These are phyloP conservation scores for Pachyrhynchus sulphureomaculatus DNA, from an alignment of 1,140 invertebrate genomes.

Conservation along the genomic window DNA sequence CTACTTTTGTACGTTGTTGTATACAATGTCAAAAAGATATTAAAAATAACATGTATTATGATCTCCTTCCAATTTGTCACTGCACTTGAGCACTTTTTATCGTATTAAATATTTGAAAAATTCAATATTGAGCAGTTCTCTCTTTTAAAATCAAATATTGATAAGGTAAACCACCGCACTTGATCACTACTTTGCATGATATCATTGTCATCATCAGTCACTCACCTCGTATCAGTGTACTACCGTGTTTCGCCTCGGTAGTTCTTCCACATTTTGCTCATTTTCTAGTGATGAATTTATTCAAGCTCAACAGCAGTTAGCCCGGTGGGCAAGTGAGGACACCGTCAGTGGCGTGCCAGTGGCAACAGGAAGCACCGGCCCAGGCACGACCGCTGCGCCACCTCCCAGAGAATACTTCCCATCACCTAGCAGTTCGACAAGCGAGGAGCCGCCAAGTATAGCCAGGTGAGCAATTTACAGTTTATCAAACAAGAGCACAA, in stretches of 20 bases:
- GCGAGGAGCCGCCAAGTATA: constrained; percentile 52
- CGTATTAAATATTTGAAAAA: no score
- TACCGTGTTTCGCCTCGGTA: constrained; percentile 37
- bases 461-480: constrained; percentile 26
- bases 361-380: constrained; percentile 48
- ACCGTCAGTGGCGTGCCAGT: constrained; percentile 57
- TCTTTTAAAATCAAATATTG: not conserved
- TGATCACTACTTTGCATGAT: no score
- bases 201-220: no score
- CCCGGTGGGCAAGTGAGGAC: constrained; percentile 88
- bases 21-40: no score
- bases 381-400: constrained; percentile 42
- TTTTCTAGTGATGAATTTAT: constrained; percentile 92
- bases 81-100: no score
- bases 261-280: constrained; percentile 57
- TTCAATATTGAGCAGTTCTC: no score
- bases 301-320: constrained; percentile 90
- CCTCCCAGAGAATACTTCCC: constrained; percentile 56
- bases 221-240: no score
- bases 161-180: not conserved
- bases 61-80: no score
- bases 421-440: constrained; percentile 50
- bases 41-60: no score
- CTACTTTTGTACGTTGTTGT: no score
- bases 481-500: not conserved